Evolutionary conservation across 2,113 vertebrate species (phyloP).

Genomic region (Collichthys lucidus): DNA sequence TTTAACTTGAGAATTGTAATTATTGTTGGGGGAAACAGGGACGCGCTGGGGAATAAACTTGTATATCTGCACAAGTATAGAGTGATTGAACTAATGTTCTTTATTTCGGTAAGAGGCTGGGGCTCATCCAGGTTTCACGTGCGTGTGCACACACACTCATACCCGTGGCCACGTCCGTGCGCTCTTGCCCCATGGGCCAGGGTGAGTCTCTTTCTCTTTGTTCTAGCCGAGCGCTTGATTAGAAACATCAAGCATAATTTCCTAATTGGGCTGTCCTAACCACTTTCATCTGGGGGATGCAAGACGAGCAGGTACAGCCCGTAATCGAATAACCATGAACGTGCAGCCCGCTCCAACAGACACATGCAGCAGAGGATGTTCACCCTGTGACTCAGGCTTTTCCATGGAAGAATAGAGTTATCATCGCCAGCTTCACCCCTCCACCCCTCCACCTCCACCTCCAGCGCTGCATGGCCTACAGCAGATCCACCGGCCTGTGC

Average conservation of each 20-base stretch:
- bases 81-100: conserved; percentile 60
- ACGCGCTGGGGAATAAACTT: conserved; percentile 27
- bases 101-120: conserved; percentile 46
- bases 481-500: background rate
- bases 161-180: conserved; percentile 34
- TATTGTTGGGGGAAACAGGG: conserved; percentile 39
- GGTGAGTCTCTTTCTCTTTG: conserved; percentile 74
- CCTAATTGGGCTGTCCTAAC: conserved; percentile 79
- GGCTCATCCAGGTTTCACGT: conserved; percentile 54
- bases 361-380: conserved; percentile 68
- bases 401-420: conserved; percentile 65
- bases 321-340: conserved; percentile 76
- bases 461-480: background rate
- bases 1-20: conserved; percentile 57
- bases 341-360: conserved; percentile 38
- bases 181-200: conserved; percentile 45
- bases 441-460: background rate
- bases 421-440: conserved; percentile 32
- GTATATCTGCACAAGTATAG: conserved; percentile 40
- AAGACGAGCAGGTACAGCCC: conserved; percentile 78
- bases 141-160: conserved; percentile 31
- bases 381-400: conserved; percentile 63
- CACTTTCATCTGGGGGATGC: conserved; percentile 81
- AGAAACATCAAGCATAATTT: conserved; percentile 80
- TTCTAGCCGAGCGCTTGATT: conserved; percentile 80